phyloP scores from a whole-genome alignment of 2,888 invertebrate genomes.

The Polyploca ridens region DNA sequence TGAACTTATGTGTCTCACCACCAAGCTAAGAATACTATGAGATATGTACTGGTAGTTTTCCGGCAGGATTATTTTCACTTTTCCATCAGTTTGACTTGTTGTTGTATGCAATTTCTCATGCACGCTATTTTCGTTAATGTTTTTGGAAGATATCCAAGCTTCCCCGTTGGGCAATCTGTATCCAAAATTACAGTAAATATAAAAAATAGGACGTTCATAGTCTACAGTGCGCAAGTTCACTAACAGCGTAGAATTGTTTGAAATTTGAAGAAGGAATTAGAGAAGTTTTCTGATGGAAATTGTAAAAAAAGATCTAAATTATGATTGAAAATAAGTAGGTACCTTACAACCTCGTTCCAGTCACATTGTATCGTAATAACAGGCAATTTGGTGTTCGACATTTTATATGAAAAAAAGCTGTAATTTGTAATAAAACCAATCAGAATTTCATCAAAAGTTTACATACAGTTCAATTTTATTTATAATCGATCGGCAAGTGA shows the following conservation, averaged over 20 bases:
- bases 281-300: too few relatives aligned
- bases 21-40: slow-evolving; percentile 68
- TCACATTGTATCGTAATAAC: slow-evolving; percentile 80
- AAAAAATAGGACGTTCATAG: neutral
- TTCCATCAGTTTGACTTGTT: slow-evolving; percentile 61
- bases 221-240: too few relatives aligned
- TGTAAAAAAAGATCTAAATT: too few relatives aligned
- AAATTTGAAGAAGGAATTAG: too few relatives aligned
- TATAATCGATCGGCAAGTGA: too few relatives aligned
- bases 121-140: slow-evolving; percentile 62
- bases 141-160: slow-evolving; percentile 82
- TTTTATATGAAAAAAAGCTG: slow-evolving; percentile 26
- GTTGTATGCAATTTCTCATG: slow-evolving; percentile 70
- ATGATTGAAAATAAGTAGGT: slow-evolving; percentile 21
- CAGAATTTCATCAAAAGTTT: too few relatives aligned
- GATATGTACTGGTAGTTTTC: slow-evolving; percentile 72
- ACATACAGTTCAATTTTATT: too few relatives aligned
- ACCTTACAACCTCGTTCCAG: slow-evolving; percentile 83
- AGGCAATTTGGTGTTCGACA: slow-evolving; percentile 56
- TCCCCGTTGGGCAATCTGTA: slow-evolving; percentile 73
- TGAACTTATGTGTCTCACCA: slow-evolving; percentile 71
- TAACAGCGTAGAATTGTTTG: neutral
- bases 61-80: slow-evolving; percentile 69
- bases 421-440: neutral
- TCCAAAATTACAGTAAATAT: slow-evolving; percentile 17